These are phyloP conservation scores for Heliocidaris tuberculata DNA, from an alignment of 35 echinoderm and acorn worm genomes.

Conservation along the genomic window DNA sequence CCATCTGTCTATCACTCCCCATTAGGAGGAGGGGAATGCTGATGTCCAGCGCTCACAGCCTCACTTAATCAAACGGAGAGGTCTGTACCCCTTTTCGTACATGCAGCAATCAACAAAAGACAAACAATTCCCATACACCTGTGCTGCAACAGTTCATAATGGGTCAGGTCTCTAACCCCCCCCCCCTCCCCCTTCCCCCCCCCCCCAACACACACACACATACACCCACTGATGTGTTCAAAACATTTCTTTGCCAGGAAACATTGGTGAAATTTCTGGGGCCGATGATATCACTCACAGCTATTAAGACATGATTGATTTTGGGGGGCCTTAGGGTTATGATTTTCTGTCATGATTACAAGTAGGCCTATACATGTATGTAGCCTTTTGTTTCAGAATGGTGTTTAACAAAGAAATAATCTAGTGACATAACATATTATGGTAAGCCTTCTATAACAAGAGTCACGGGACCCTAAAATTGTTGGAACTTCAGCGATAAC, in stretches of 20 bases:
- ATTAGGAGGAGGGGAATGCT: neutral
- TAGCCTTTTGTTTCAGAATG: neutral
- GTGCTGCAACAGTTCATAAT: neutral
- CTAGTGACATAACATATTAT: too few species aligned
- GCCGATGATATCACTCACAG: neutral
- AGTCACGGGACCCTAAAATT: too few species aligned
- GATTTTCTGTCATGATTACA: neutral
- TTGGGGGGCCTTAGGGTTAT: neutral
- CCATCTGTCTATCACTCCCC: neutral
- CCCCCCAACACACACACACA: neutral
- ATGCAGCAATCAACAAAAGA: too few species aligned
- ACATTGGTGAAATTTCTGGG: neutral
- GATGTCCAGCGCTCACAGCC: neutral
- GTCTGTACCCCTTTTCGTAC: neutral
- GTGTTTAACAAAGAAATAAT: neutral
- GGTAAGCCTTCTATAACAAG: too few species aligned
- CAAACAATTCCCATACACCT: neutral
- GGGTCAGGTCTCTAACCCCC: neutral
- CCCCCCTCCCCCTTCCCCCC: neutral
- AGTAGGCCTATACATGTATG: neutral
- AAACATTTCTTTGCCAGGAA: neutral
- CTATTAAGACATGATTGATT: neutral
- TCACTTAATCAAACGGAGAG: neutral
- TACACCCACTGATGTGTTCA: neutral
- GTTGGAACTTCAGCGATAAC: too few species aligned